Conservation (phyloP, 2,888 invertebrate genomes). For the Cyclophora punctaria region DNA sequence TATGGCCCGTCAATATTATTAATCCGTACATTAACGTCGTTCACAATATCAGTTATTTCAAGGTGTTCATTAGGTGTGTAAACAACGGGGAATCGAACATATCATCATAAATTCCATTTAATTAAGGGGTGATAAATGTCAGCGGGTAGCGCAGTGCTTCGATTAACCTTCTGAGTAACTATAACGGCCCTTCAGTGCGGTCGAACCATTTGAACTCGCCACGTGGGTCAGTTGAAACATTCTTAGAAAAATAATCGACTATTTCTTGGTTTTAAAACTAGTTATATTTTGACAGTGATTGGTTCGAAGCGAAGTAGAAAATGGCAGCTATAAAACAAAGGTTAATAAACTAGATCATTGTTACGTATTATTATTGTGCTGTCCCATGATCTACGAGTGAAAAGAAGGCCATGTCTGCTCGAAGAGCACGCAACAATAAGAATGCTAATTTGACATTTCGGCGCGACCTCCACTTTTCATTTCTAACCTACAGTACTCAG, state of each 20-base stretch:
- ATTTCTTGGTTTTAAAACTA: conserved; percentile 13
- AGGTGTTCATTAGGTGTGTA: conserved; percentile 17
- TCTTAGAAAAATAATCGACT: conserved; percentile 22
- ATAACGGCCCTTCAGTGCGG: conserved; percentile 21
- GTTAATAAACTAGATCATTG: conserved; percentile 15
- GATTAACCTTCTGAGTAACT: conserved; percentile 31
- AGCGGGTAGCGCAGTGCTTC: conserved; percentile 27
- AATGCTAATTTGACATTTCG: conserved; percentile 58
- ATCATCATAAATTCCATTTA: conserved; percentile 35
- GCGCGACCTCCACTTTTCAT: conserved; percentile 49
- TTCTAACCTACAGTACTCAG: conserved; percentile 32
- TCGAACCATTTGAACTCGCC: conserved; percentile 12
- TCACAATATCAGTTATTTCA: conserved; percentile 21
- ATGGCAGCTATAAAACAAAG: conserved; percentile 9
- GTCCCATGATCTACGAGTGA: conserved; percentile 10
- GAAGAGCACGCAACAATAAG: conserved; percentile 28
- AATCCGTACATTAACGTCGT: conserved; percentile 21
- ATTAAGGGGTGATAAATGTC: conserved; percentile 40
- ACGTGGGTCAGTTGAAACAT: conserved; percentile 15
- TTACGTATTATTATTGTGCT: conserved; percentile 9
- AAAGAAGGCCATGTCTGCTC: conserved; percentile 14
- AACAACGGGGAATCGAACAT: conserved; percentile 17
- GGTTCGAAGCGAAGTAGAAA: conserved; percentile 8
- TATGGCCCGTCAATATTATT: conserved; percentile 24
- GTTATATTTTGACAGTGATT: conserved; percentile 16